Evolutionary conservation across 2,888 invertebrate genomes (phyloP), one percentile per base, ranked within the genome.

Genomic region (Synergus japonicus): DNA sequence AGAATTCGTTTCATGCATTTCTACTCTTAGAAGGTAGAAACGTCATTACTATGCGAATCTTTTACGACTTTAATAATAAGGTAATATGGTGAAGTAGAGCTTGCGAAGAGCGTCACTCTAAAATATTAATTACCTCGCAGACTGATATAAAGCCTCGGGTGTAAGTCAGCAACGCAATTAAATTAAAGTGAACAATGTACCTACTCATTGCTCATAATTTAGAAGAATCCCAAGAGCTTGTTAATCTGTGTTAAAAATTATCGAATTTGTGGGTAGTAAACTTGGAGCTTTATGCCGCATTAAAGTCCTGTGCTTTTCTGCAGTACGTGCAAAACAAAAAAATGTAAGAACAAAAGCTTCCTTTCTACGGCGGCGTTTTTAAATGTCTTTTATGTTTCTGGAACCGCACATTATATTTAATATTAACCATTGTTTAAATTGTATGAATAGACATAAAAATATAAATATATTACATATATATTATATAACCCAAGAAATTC

Each of bases 81-180:
- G 7, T 63, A 29, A 63, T 63, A 63, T 63, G 22, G 12, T 4
- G 13, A 63, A 37, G n/a, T 37, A 54, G 18, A 54, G 73, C 73
- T 78, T 49, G 64, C 18, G 18, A 78, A 67, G 44, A 78, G 46
- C 79, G 37, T 67, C 66, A 79, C 76, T 79, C 76, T 80, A 82
- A 84, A 83, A 86, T 84, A 86, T 82, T 85, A 86, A 86, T 84
- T 79, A 80, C 81, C 78, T 76, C 78, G 80, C 44, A 79, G 77
- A 41, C 49, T 83, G 83, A 85, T 83, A 79, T 43, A 77, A 60
- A 83, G 83, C 84, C 82, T 76, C 22, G 43, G 84, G 81, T 82
- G 67, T 81, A 78, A 83, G 78, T 78, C 78, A 83, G 79, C 81
- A 58, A 22, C 22, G 79, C 76, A 84, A 84, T 84, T 64, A 80